Conservation (phyloP, 37 sponge, comb jelly and placozoan genomes). For the Halichondria panicea region DNA sequence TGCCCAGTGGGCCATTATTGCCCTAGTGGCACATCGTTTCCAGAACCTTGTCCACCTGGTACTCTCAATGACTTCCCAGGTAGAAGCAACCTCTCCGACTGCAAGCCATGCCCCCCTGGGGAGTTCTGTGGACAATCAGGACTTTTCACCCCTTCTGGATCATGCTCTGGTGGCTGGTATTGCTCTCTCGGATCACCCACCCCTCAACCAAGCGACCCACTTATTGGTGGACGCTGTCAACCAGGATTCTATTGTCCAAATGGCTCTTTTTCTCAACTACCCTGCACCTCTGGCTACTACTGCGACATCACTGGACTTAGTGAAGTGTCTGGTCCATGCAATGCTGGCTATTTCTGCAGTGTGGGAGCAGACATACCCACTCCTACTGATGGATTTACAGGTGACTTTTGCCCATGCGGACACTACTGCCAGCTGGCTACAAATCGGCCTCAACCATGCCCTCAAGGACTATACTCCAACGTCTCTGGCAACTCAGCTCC, state of each 20-base stretch:
- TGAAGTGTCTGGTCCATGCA: not conserved
- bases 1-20: conserved; percentile 7
- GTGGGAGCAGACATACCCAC: not conserved
- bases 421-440: not conserved
- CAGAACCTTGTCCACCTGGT: not conserved
- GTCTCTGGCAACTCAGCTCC: not conserved
- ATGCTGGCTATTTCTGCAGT: conserved; percentile 13
- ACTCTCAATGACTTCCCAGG: not conserved
- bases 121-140: not conserved
- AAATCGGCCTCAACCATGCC: not conserved
- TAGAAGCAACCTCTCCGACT: not conserved
- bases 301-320: not conserved
- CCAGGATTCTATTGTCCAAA: conserved; percentile 8
- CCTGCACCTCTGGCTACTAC: not conserved
- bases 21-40: not conserved
- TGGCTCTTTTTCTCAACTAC: not conserved
- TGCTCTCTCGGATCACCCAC: not conserved
- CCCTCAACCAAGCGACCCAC: not conserved
- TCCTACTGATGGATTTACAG: not conserved
- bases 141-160: not conserved
- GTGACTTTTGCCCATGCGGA: not conserved
- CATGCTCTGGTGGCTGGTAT: conserved; percentile 3
- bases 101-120: not conserved
- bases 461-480: not conserved
- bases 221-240: not conserved